Base-by-base conservation (phyloP, 1,140 invertebrate species). In the Thaumetopoea pityocampa region DNA sequence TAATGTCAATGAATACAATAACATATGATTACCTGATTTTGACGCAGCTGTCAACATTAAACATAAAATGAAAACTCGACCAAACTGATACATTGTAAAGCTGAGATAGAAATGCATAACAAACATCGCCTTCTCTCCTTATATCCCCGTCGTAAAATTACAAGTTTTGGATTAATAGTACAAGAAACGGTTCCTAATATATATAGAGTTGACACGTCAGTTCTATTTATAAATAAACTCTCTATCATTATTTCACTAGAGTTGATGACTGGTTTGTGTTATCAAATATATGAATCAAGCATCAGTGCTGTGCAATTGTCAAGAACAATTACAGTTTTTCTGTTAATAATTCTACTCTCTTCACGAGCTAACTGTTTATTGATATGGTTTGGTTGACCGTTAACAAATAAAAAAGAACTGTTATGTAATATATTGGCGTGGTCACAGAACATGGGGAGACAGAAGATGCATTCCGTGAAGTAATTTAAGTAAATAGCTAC, bases 91-190 rank as follows among this genome's bases (percentile, higher is more conserved):
- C 57, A 60, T 62, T 34, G 16, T 55, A 48, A 28, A 43, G 32
- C 36, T 35, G 22, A 28, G 29, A 35, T 14, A 30, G 26, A 55
- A 70, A 66, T 71, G 63, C 52, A 57, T 50, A 23, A 30, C 10
- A 23, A 36, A 28, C 32, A 47, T 29, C 27, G 27, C 34, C 45
- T 38, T 51, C 50, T 42, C 61, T 55, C 40, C 51, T 60, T 68
- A 63, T 67, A 71, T 67, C 44, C 48, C 30, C 28, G 20, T 42
- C 38, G 34, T 45, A 44, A 60, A 58, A 60, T 56, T 52, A 63
- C 58, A 35, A 57, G 51, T 65, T 66, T 53, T 44, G 24, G 36
- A 26, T 52, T 58, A 56, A 56, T 42, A 46, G 29, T 19, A 26
- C 19, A 16, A 20, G 28, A 47, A 66, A 63, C 66, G 59, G 58